Conservation (phyloP, 2,113 vertebrate genomes). For the Verasper variegatus region DNA sequence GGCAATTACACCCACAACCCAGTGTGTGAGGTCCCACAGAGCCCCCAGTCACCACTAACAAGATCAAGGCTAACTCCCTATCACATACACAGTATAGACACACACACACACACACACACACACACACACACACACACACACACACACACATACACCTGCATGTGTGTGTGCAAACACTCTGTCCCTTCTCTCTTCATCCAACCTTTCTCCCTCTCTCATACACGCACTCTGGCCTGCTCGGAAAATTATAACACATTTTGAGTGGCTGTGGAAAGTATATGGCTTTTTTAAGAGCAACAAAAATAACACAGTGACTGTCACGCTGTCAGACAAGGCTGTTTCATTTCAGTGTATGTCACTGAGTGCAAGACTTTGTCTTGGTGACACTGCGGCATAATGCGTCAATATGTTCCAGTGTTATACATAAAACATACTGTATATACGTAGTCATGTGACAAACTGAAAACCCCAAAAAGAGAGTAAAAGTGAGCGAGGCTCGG, state of each 20-base stretch:
- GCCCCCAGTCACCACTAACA: constrained; percentile 81
- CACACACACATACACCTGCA: constrained; percentile 61
- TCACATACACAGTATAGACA: constrained; percentile 55
- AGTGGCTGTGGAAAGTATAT: constrained; percentile 69
- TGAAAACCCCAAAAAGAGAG: background rate
- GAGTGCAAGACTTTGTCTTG: constrained; percentile 63
- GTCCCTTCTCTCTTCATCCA: constrained; percentile 53
- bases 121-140: no score
- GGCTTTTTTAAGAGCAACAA: constrained; percentile 66
- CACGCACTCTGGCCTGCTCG: constrained; percentile 47
- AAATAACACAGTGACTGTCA: constrained; percentile 73
- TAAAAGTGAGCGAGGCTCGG: background rate
- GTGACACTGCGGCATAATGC: constrained; percentile 38
- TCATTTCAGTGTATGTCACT: constrained; percentile 66
- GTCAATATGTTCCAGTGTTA: constrained; percentile 13
- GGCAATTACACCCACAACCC: constrained; percentile 82
- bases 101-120: no score
- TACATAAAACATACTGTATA: constrained; percentile 8
- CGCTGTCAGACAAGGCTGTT: constrained; percentile 59
- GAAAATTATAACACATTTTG: constrained; percentile 77
- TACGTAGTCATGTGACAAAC: background rate
- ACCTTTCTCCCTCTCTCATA: constrained; percentile 25
- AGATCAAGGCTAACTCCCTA: constrained; percentile 79
- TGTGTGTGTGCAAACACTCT: constrained; percentile 45
- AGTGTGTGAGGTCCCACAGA: constrained; percentile 82